A percentile compares a stretch with the other conserved stretches of the same genome.
phyloP scores from a whole-genome alignment of 2,797 vertebrate genomes.

The Ceryle rudis region DNA sequence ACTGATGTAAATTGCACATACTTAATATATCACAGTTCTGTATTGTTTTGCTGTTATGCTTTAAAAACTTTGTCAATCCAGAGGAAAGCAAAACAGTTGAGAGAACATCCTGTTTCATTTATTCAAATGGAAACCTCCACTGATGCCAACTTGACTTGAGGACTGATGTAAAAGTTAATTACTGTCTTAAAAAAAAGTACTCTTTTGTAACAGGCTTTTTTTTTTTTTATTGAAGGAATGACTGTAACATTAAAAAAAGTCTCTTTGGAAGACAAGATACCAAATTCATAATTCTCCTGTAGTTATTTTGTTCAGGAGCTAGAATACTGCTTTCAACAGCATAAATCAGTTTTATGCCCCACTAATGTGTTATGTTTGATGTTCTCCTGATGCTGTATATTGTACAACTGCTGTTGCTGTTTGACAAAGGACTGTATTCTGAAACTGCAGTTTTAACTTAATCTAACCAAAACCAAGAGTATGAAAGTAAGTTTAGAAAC shows the following conservation, averaged over 20 bases:
- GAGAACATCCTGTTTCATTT: conserved; percentile 18
- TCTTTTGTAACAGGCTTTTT: background rate
- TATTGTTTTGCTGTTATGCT: background rate
- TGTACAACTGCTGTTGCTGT: background rate
- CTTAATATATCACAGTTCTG: background rate
- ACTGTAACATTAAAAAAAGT: background rate
- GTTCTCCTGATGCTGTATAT: background rate
- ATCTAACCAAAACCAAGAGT: background rate
- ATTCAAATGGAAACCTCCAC: background rate
- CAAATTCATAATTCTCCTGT: background rate
- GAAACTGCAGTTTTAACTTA: background rate
- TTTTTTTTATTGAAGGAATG: background rate
- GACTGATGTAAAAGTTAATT: background rate
- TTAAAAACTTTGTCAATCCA: background rate
- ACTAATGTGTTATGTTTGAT: background rate
- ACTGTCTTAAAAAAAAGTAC: background rate
- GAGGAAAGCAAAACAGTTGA: too few species aligned
- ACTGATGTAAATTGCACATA: background rate
- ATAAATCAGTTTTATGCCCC: background rate
- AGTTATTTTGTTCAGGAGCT: background rate
- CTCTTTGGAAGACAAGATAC: background rate
- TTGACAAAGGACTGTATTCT: background rate
- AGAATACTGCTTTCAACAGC: background rate
- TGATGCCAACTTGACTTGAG: background rate
- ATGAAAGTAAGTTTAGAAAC: background rate